phyloP scores from a whole-genome alignment of 2,888 invertebrate genomes.

The Cryptus viduatorius region DNA sequence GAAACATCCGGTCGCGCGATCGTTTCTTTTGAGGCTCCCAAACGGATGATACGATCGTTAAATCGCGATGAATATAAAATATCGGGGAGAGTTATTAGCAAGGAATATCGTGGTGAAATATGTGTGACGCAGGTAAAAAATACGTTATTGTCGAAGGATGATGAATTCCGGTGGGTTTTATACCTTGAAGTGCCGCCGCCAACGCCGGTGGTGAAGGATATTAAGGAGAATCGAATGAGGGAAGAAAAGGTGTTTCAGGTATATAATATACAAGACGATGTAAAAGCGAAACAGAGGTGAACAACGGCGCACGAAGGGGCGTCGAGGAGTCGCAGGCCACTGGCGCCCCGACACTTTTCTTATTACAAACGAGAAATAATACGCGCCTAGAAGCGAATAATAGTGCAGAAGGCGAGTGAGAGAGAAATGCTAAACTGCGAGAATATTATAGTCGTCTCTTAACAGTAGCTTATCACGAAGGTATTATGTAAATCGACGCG shows the following conservation, averaged over 20 bases:
- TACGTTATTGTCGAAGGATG: slow-evolving; percentile 17
- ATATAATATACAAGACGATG: slow-evolving; percentile 36
- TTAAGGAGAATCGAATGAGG: slow-evolving; percentile 7
- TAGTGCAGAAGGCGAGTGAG: slow-evolving; percentile 19
- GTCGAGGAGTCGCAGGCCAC: slow-evolving; percentile 45
- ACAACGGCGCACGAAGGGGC: slow-evolving; percentile 41
- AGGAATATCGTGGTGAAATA: slow-evolving; percentile 21
- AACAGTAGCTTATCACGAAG: slow-evolving; percentile 70
- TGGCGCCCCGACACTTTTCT: slow-evolving; percentile 20
- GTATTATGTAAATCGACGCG: slow-evolving; percentile 73
- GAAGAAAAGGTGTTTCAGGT: slow-evolving; percentile 36
- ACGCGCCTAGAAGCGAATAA: slow-evolving; percentile 50
- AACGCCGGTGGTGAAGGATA: neutral
- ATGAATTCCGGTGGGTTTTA: slow-evolving; percentile 2
- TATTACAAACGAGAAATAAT: slow-evolving; percentile 45
- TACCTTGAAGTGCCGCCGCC: slow-evolving; percentile 25
- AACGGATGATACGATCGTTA: slow-evolving; percentile 31
- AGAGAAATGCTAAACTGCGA: slow-evolving; percentile 3
- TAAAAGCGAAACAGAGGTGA: slow-evolving; percentile 31
- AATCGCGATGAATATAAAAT: slow-evolving; percentile 23
- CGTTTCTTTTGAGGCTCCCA: neutral
- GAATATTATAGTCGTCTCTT: slow-evolving; percentile 37
- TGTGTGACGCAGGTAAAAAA: neutral
- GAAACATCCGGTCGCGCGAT: slow-evolving; percentile 39
- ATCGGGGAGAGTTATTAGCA: slow-evolving; percentile 34